Base-by-base conservation (phyloP, 2,113 vertebrate genomes). In the Barbus barbus region DNA sequence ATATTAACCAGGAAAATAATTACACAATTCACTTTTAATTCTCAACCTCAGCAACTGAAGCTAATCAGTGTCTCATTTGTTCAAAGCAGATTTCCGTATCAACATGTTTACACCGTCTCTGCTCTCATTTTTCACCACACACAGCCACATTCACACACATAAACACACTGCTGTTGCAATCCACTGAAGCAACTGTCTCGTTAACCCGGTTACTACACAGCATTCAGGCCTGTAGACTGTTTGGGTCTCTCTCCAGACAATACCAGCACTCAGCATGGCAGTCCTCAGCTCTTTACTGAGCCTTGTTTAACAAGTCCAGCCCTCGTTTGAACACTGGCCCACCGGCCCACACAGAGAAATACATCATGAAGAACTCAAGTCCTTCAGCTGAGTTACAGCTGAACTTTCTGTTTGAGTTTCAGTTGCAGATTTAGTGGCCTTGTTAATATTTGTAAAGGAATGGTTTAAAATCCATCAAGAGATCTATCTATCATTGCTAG, bases 181-280 rank as follows among this genome's bases (percentile, higher is more conserved):
- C 80, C 67, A 72, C 44, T 46, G 28, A 71, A 81, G n/a, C 58
- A 60, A 53, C 63, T 58, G 58, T 81, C 83, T 67, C 67, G 84
- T 83, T 85, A 86, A 85, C 6, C 0, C 82, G 6, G 91, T 92
- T 88, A 41, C 92, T 74, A 81, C 85, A 83, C 85, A 33, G 61
- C 73, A 89, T 85, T 89, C 84, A 82, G 78, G 53, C 81, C 83
- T 82, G 61, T 56, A 87, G 87, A 87, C 67, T 67, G 44, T 58
- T 85, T 82, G 80, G 86, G 88, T 90, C 91, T 80, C 81, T 46
- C 58, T 36, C 63, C 86, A 90, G 91, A 88, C 89, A 90, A 51
- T 77, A 83, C 74, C 12, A 58, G 90, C 91, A 91, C 92, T 91
- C 88, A 91, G 87, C 82, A 71, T 78, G 84, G 89, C 87, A 87